Percentiles rank a stretch among this genome's conserved stretches.
Conservation (phyloP, 2,888 invertebrate species). For the Amiota communis region DNA sequence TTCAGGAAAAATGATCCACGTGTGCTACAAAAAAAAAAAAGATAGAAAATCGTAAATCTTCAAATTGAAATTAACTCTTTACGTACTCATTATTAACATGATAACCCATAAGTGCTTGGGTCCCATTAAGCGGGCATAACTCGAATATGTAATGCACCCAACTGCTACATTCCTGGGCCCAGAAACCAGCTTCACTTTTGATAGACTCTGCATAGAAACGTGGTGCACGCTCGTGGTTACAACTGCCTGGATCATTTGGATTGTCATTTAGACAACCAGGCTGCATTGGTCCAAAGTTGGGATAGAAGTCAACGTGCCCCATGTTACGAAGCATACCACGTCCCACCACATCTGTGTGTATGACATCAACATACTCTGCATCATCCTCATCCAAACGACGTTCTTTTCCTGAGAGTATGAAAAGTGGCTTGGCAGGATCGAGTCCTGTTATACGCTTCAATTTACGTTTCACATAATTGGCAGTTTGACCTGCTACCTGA, state of each 20-base stretch:
- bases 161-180: conserved; percentile 75
- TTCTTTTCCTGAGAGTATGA: conserved; percentile 73
- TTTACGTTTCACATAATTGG: conserved; percentile 74
- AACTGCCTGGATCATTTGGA: conserved; percentile 75
- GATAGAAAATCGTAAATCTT: not conserved
- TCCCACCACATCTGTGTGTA: conserved; percentile 78
- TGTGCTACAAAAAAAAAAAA: conserved; percentile 69
- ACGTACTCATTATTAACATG: conserved; percentile 64
- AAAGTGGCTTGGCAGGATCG: conserved; percentile 80
- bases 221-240: conserved; percentile 78
- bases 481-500: conserved; percentile 76
- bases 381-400: conserved; percentile 76
- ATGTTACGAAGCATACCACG: conserved; percentile 75
- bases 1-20: conserved; percentile 75
- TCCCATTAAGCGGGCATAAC: conserved; percentile 69
- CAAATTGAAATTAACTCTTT: not conserved
- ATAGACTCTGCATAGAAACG: conserved; percentile 77
- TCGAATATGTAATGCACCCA: conserved; percentile 76
- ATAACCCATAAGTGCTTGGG: conserved; percentile 75
- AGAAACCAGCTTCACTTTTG: conserved; percentile 75
- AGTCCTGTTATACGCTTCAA: conserved; percentile 77
- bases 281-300: conserved; percentile 77
- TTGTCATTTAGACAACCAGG: conserved; percentile 75
- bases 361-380: conserved; percentile 78
- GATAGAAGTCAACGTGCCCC: conserved; percentile 77